Evolutionary conservation across 2,113 vertebrate species (phyloP).

Genomic region (Aspiorhynchus laticeps): DNA sequence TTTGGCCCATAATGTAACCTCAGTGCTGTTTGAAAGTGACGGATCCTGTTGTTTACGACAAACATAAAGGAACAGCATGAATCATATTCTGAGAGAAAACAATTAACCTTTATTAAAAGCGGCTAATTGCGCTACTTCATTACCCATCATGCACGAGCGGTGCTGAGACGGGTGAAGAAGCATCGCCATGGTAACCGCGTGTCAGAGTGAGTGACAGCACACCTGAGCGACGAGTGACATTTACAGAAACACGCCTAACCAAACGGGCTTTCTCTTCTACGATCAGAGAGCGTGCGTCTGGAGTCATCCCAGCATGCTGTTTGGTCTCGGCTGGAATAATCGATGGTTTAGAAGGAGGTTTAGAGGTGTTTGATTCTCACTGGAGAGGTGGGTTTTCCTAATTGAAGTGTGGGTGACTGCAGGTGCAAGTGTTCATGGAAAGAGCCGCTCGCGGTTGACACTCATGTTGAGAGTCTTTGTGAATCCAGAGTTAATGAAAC

Average conservation of each 20-base stretch:
- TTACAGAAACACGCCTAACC: neutral
- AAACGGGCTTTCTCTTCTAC: neutral
- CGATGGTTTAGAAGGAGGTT: neutral
- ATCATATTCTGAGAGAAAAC: conserved; percentile 48
- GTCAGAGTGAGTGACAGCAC: neutral
- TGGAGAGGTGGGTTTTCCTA: too few relatives aligned
- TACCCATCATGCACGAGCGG: conserved; percentile 6
- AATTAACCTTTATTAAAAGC: conserved; percentile 39
- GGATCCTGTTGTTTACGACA: conserved; percentile 17
- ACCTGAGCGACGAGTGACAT: neutral
- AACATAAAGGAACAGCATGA: conserved; percentile 17
- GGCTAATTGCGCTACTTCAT: conserved; percentile 32
- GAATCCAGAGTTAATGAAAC: too few relatives aligned
- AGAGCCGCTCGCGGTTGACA: too few relatives aligned
- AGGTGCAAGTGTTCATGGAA: too few relatives aligned
- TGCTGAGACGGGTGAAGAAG: conserved; percentile 25
- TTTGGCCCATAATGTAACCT: neutral
- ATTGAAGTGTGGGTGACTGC: too few relatives aligned
- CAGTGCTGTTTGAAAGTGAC: neutral
- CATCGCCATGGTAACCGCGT: neutral
- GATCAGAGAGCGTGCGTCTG: too few relatives aligned
- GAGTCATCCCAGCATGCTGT: too few relatives aligned
- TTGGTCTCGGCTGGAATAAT: neutral
- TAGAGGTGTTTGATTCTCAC: too few relatives aligned
- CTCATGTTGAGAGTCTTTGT: too few relatives aligned